Evolutionary conservation across 2,888 invertebrate genomes (phyloP), one percentile per base, ranked within the genome.

Genomic region (Limenitis camilla): DNA sequence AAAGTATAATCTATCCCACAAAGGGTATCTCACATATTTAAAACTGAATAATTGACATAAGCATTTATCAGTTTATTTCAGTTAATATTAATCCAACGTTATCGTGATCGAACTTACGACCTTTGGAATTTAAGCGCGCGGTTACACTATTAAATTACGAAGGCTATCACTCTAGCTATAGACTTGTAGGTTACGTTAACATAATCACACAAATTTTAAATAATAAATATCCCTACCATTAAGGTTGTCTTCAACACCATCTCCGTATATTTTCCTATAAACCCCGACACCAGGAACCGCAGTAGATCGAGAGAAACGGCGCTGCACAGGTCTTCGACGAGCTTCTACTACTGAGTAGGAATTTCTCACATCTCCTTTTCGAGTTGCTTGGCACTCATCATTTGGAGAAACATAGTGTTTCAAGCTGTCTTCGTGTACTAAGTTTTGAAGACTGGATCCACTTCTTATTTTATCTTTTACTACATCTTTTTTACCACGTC

Each of bases 391-490:
- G 40, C 61, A 60, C 53, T 81, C 77, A 10, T 76, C 79, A 5
- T 64, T 60, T 6, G 82, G 76, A 5, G 86, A 82, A 38, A 71
- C 65, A 53, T 77, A 86, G 64, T 83, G 72, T 56, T 82, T 82
- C 33, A 83, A 61, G 48, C 68, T 72, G 31, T 79, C 81, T 9
- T 86, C 87, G 53, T 76, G 78, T 5, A 68, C 56, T 53, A 87
- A 74, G 64, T 81, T 85, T 61, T 87, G 87, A 41, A 87, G 76
- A 65, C 87, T 87, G 11, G 65, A 65, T 0, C 86, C 86, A 53
- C 73, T 77, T 59, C 73, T 74, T 56, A 81, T 72, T 60, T 68
- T 79, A 42, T 72, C 71, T 58, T 66, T 74, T 10, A 57, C 59
- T 9, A 56, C 45, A 31, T 69, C 68, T 33, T 68, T 76, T 54